Base-by-base conservation (phyloP, 2,888 invertebrate species). In the Oscheius sp. region DNA sequence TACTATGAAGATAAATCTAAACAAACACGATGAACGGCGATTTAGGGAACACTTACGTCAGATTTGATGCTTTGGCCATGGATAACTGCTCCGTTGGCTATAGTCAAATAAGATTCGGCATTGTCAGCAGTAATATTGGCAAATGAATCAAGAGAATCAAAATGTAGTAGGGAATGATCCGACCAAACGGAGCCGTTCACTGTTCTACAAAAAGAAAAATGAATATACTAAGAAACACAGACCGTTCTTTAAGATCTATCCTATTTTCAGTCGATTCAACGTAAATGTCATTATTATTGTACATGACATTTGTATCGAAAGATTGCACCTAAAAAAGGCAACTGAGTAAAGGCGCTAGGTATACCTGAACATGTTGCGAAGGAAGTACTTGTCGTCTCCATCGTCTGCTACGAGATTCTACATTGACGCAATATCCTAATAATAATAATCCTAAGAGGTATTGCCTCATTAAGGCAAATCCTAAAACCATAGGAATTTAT, bases 101-200 rank as follows among this genome's bases (percentile, higher is more conserved):
- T 52, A 25, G 56, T 73, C 49, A 76, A 46, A 13, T 63, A 73
- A 0, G 76, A 76, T 35, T 76, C 73, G 2, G 68, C 73, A 52
- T 56, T 66, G 56, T 73, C 66, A 7, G 76, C 76, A 5, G 70
- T 59, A 0, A 75, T 73, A 18, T 80, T 80, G 12, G 73, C 75
- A 69, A 76, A 80, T 18, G 80, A 75, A 63, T 80, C 80, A 29
- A 59, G 72, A 1, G 71, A 72, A 45, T 80, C 78, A 41, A 80
- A 78, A 45, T 76, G 70, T 12, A 80, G 46, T 49, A 70, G 69
- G 0, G 80, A 80, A 53, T 58, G 73, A 9, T 63, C 68, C 6
- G 76, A 69, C 80, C 80, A 80, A 29, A 78, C 70, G 6, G 76
- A 75, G 13, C 74, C 76, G 29, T 78, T 75, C 1, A 80, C 59